A percentile compares a stretch with the other conserved stretches of the same genome.
Conservation (phyloP, 2,888 invertebrate species). For the Cosmopolites sordidus region DNA sequence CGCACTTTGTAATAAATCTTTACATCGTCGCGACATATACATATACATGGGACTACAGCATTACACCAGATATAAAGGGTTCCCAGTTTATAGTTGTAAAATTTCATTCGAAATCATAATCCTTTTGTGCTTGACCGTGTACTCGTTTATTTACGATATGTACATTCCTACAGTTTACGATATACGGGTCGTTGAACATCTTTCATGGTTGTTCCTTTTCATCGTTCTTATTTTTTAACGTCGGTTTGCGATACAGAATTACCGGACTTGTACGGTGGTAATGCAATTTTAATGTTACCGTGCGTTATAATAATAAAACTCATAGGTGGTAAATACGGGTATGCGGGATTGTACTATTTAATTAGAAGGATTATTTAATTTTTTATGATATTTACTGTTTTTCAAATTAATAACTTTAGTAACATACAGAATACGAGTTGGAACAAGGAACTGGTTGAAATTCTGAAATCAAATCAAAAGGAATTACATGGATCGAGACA, state of each 20-base stretch:
- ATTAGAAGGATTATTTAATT: no score
- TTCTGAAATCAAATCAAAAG: no score
- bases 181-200: background rate
- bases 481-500: no score
- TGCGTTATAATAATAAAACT: background rate
- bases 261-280: conserved; percentile 1
- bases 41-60: no score
- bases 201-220: background rate
- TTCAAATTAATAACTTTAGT: no score
- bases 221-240: background rate
- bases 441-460: no score
- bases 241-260: background rate
- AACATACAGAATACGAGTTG: no score
- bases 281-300: background rate
- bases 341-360: background rate
- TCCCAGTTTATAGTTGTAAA: background rate
- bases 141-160: background rate
- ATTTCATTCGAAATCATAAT: background rate
- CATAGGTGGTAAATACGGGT: background rate
- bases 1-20: no score
- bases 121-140: conserved; percentile 1
- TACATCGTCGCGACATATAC: no score
- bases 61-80: background rate
- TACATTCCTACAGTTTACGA: background rate
- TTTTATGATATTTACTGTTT: no score